Evolutionary conservation across 2,113 vertebrate species (phyloP).

Genomic region (Alethe castanea): DNA sequence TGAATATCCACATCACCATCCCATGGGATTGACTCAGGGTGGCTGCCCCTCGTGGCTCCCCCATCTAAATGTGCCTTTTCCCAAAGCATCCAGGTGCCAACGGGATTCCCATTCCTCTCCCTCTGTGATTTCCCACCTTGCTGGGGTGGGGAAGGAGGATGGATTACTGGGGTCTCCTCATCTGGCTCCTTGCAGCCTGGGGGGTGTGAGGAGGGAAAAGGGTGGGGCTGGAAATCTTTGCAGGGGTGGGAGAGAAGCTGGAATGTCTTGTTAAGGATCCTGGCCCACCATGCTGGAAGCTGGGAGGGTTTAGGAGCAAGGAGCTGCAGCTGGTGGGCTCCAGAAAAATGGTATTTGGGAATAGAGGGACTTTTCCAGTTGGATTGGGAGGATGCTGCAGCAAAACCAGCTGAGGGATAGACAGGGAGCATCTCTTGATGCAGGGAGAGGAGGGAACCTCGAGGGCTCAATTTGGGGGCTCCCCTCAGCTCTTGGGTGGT

Average conservation of each 20-base stretch:
- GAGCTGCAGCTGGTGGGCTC: background rate
- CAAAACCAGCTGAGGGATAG: background rate
- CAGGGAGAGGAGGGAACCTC: background rate
- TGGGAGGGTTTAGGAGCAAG: background rate
- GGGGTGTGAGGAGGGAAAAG: background rate
- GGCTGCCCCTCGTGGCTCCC: background rate
- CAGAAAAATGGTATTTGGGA: background rate
- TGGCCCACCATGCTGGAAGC: fast-evolving
- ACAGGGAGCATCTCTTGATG: background rate
- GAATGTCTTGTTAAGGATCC: background rate
- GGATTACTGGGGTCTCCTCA: background rate
- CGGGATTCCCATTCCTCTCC: fast-evolving
- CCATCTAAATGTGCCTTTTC: background rate
- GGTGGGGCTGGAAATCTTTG: background rate
- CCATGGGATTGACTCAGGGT: fast-evolving
- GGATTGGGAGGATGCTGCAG: background rate
- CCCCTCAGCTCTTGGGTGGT: background rate
- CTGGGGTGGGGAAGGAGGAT: fast-evolving
- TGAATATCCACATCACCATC: background rate
- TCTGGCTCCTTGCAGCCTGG: background rate
- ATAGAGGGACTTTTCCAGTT: background rate
- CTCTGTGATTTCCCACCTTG: background rate
- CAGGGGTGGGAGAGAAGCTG: background rate
- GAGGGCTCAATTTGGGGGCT: background rate
- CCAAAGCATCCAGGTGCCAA: background rate